phyloP scores from a whole-genome alignment of 2,888 invertebrate species.

The Anaspis maculata region DNA sequence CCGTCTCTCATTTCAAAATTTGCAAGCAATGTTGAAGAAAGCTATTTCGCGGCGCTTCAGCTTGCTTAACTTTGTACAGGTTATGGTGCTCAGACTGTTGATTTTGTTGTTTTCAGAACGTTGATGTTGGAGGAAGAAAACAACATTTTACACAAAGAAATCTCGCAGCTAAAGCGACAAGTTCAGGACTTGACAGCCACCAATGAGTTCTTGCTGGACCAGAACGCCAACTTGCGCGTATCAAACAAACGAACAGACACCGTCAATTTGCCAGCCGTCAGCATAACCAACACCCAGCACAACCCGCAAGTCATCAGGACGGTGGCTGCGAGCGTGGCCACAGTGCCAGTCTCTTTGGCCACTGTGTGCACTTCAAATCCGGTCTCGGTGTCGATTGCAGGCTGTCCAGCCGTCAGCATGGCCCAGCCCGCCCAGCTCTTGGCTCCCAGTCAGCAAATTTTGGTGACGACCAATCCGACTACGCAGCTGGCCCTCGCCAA shows the following conservation, averaged over 20 bases:
- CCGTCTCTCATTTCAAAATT: background rate
- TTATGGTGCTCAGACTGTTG: too few species aligned
- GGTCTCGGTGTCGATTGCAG: constrained; percentile 48
- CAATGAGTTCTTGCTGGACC: constrained; percentile 70
- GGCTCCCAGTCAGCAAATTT: constrained; percentile 42
- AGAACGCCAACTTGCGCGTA: constrained; percentile 64
- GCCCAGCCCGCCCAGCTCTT: constrained; percentile 46
- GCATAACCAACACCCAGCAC: constrained; percentile 48
- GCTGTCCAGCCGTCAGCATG: constrained; percentile 51
- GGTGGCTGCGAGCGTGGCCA: constrained; percentile 51
- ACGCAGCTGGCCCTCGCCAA: constrained; percentile 38
- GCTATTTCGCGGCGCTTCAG: too few species aligned
- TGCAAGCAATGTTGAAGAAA: too few species aligned
- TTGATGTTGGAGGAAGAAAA: constrained; percentile 60
- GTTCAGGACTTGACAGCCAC: constrained; percentile 64
- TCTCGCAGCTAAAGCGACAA: constrained; percentile 62
- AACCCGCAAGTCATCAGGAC: constrained; percentile 45
- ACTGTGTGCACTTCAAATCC: constrained; percentile 47
- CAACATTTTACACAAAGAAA: constrained; percentile 53
- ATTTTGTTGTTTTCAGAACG: constrained; percentile 36
- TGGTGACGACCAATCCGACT: constrained; percentile 39
- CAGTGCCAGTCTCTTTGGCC: constrained; percentile 53
- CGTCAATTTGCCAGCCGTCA: constrained; percentile 53
- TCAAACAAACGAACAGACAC: constrained; percentile 49
- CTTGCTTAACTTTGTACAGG: too few species aligned